phyloP scores from a whole-genome alignment of 2,113 vertebrate species.

The Perca flavescens region DNA sequence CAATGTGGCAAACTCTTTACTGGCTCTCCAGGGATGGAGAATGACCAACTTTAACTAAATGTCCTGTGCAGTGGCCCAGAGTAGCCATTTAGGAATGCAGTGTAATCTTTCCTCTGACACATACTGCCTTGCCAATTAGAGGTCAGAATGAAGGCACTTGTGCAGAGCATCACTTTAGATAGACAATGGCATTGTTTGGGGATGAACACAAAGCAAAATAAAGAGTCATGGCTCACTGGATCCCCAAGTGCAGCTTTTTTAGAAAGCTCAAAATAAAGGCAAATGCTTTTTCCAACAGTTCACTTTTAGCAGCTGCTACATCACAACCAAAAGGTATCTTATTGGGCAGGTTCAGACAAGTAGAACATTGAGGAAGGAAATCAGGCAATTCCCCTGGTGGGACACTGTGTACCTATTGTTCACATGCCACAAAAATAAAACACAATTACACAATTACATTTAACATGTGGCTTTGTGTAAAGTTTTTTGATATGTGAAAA shows the following conservation, averaged over 20 bases:
- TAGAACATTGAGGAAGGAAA: not conserved
- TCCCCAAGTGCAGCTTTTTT: conserved; percentile 41
- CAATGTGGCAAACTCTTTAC: conserved; percentile 64
- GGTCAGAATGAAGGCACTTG: conserved; percentile 62
- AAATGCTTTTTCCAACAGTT: conserved; percentile 11
- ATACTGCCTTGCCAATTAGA: conserved; percentile 74
- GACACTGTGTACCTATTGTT: not conserved
- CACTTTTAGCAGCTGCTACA: not conserved
- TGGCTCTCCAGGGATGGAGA: conserved; percentile 62
- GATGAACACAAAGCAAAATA: conserved; percentile 43
- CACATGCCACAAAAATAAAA: conserved; percentile 3
- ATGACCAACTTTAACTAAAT: conserved; percentile 79
- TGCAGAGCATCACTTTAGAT: conserved; percentile 45
- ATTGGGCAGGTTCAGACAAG: not conserved
- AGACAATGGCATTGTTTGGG: conserved; percentile 72
- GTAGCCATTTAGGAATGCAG: conserved; percentile 72
- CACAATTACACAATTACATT: no score
- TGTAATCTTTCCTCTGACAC: conserved; percentile 65
- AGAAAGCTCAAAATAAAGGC: conserved; percentile 30
- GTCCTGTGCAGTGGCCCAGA: conserved; percentile 69
- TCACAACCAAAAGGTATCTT: not conserved
- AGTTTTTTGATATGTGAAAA: conserved; percentile 7
- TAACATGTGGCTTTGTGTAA: conserved; percentile 1
- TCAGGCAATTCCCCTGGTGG: not conserved
- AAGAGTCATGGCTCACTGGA: conserved; percentile 43